Base-by-base conservation (phyloP, 2,113 vertebrate genomes). In the Bos javanicus region DNA sequence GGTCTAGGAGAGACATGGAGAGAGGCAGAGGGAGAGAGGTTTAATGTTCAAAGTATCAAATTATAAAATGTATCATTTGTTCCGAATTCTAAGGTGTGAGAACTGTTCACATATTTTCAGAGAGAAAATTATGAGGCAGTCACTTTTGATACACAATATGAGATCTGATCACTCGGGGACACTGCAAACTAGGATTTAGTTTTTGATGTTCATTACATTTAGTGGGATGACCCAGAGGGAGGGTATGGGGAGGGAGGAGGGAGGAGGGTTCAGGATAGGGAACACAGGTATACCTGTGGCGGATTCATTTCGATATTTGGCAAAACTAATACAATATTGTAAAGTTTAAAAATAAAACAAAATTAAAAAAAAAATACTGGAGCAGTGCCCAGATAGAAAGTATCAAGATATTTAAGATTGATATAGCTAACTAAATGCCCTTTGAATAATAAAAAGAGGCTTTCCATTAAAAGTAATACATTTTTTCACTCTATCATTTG, bases 391-490 rank as follows among this genome's bases (percentile, higher is more conserved):
- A 98, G 52, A 97, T 64, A 39, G 57, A 97, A 98, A 98, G 82
- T 91, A 76, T 80, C 16, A 96, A 98, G 94, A 87, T 97, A 96
- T 88, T 98, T 98, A 97, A 98, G 87, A 98, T 80, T 95, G 71
- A 97, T 97, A 94, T 50, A 36, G 86, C 71, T 98, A 97, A 74
- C 80, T 97, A 98, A 98, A 96, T 95, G 39, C 46, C 90, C 48
- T 85, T 95, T 93, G 97, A 98, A 97, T 98, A 98, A 92, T 93
- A 48, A 59, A 93, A 33, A 21, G 4, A 95, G 15, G 21, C 6
- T 96, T 97, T 95, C 39, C 90, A 98, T 91, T 98, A 97, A 97
- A 98, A 98, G 60, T 95, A 98, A 96, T 97, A 54, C 74, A 89
- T n/a, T 96, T 87, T 85, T 97, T 97, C 1, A 3, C 17, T 96